Conservation (phyloP, 2,113 vertebrate genomes). For the Antigone vipio region DNA sequence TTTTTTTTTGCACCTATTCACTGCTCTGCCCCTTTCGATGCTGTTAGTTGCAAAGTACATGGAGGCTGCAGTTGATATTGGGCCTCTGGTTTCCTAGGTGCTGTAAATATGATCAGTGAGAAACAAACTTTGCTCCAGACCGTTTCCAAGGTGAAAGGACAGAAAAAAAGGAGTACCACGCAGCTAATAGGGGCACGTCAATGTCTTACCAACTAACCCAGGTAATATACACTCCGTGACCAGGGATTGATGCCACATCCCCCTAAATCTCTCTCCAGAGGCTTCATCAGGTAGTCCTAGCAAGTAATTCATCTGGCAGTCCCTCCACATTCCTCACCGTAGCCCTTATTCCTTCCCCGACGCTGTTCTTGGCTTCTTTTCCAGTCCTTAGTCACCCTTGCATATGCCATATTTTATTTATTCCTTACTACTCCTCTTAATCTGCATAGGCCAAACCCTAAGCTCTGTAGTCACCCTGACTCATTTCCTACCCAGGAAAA, state of each 20-base stretch:
- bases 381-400: slow-evolving; percentile 13
- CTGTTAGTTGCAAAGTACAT: neutral
- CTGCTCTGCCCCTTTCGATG: neutral
- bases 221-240: neutral
- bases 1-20: neutral
- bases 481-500: slow-evolving; percentile 53
- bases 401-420: neutral
- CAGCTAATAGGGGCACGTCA: neutral
- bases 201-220: neutral
- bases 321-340: neutral
- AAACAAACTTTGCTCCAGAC: neutral
- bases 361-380: neutral
- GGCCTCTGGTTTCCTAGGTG: neutral
- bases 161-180: neutral
- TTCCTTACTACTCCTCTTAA: slow-evolving; percentile 19
- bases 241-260: neutral
- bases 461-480: slow-evolving; percentile 34
- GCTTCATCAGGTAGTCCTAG: neutral
- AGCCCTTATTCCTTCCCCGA: neutral
- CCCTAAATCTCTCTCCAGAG: neutral
- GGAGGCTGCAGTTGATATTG: neutral
- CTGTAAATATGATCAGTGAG: neutral
- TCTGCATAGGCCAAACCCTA: slow-evolving; percentile 29
- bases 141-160: neutral
- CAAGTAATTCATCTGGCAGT: neutral